Conservation (phyloP, 2,113 vertebrate genomes). For the Urocolius indicus region DNA sequence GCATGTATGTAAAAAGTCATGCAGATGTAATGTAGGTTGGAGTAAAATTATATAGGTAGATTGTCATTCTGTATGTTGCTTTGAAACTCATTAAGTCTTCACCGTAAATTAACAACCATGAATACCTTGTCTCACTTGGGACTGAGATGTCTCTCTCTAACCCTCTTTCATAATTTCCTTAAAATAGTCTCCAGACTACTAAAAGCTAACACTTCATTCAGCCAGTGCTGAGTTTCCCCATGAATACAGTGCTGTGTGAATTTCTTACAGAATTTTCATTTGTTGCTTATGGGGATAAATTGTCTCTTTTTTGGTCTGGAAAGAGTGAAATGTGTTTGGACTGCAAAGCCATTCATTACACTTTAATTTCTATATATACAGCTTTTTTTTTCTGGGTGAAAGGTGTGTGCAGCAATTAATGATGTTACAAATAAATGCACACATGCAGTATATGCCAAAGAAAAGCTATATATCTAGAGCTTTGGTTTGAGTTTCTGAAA, state of each 20-base stretch:
- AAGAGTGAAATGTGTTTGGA: neutral
- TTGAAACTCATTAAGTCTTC: neutral
- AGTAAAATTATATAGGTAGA: neutral
- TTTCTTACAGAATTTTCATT: neutral
- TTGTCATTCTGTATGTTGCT: neutral
- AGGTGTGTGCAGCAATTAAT: constrained; percentile 39
- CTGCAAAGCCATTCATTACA: constrained; percentile 8
- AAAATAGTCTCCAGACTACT: neutral
- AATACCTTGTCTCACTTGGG: neutral
- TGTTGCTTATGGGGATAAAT: neutral
- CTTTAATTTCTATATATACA: neutral
- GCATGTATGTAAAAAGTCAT: neutral
- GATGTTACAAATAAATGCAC: neutral
- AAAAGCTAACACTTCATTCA: neutral
- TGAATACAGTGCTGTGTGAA: neutral
- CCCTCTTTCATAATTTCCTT: neutral
- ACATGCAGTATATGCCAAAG: neutral
- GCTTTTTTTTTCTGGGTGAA: neutral
- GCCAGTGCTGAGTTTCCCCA: neutral
- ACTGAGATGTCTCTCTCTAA: neutral
- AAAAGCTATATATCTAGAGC: neutral
- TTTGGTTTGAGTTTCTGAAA: constrained; percentile 22
- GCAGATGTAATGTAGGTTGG: neutral
- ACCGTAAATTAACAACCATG: neutral
- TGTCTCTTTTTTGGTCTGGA: neutral